Conservation (phyloP, 2,797 vertebrate species). For the Capromys pilorides region DNA sequence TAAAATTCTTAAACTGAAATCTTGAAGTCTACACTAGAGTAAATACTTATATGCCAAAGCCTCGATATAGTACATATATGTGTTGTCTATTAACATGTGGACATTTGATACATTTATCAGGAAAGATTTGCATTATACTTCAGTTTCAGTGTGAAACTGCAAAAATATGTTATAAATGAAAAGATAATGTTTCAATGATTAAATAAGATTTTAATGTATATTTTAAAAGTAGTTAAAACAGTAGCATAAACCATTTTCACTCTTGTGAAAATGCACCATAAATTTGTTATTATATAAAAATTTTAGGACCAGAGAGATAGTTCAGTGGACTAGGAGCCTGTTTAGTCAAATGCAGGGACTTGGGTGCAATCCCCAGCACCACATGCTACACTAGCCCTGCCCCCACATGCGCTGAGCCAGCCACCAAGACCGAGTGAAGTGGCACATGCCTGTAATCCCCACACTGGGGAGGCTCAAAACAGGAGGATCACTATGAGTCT, state of each 20-base stretch:
- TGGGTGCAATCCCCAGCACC: too few species aligned
- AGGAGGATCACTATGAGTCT: too few species aligned
- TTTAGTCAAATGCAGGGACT: too few species aligned
- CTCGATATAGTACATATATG: neutral
- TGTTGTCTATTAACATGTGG: neutral
- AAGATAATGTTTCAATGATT: slow-evolving; percentile 43
- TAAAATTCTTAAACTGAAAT: slow-evolving; percentile 55
- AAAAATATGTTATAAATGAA: slow-evolving; percentile 36
- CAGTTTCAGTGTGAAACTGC: neutral
- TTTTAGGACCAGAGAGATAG: neutral
- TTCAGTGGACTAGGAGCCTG: too few species aligned
- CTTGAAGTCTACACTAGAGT: slow-evolving; percentile 46
- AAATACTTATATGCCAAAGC: slow-evolving; percentile 60
- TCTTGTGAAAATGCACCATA: slow-evolving; percentile 40
- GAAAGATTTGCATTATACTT: slow-evolving; percentile 2
- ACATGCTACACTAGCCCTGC: too few species aligned
- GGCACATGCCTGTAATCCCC: too few species aligned
- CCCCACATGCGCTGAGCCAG: too few species aligned
- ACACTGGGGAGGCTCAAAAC: too few species aligned
- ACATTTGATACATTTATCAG: slow-evolving; percentile 42
- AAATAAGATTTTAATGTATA: slow-evolving; percentile 36
- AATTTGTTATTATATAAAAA: slow-evolving; percentile 26
- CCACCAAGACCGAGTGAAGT: too few species aligned
- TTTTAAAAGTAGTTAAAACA: slow-evolving; percentile 40
- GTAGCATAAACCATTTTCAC: neutral